Percentiles rank a stretch among this genome's conserved stretches.
These are phyloP conservation scores for Endomychus coccineus DNA, from an alignment of 2,888 invertebrate genomes.

Conservation along the genomic window DNA sequence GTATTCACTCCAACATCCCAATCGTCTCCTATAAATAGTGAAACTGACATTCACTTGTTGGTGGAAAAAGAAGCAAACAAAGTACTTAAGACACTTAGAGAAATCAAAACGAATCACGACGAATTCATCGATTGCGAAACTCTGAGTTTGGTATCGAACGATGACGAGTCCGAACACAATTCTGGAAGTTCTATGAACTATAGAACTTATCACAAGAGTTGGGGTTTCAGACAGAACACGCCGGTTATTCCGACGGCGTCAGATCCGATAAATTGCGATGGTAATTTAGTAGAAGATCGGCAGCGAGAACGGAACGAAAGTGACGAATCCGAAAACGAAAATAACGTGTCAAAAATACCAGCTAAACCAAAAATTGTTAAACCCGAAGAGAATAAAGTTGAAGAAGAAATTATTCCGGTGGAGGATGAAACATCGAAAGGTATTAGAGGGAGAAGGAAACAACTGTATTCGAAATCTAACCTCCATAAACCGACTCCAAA, in stretches of 20 bases:
- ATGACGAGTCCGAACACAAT: constrained; percentile 61
- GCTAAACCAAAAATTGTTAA: constrained; percentile 56
- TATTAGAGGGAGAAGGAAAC: constrained; percentile 57
- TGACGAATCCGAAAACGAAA: constrained; percentile 25
- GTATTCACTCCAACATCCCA: constrained; percentile 44
- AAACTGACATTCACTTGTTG: constrained; percentile 43
- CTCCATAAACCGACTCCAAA: constrained; percentile 28
- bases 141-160: constrained; percentile 63
- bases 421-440: constrained; percentile 31
- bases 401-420: constrained; percentile 35
- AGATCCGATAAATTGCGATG: no score
- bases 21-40: constrained; percentile 22
- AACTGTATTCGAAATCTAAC: constrained; percentile 49
- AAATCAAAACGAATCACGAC: constrained; percentile 45
- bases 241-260: constrained; percentile 20
- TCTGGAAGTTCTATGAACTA: constrained; percentile 52
- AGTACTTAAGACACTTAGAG: constrained; percentile 49
- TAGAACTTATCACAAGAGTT: constrained; percentile 52
- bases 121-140: constrained; percentile 52
- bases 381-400: constrained; percentile 42
- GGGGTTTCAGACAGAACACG: constrained; percentile 46
- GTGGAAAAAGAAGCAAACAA: constrained; percentile 52
- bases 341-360: constrained; percentile 44
- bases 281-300: constrained; percentile 5
- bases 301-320: constrained; percentile 3